phyloP scores from a whole-genome alignment of 37 sponge, comb jelly and placozoan genomes.

The Diacarnus erythraeanus region DNA sequence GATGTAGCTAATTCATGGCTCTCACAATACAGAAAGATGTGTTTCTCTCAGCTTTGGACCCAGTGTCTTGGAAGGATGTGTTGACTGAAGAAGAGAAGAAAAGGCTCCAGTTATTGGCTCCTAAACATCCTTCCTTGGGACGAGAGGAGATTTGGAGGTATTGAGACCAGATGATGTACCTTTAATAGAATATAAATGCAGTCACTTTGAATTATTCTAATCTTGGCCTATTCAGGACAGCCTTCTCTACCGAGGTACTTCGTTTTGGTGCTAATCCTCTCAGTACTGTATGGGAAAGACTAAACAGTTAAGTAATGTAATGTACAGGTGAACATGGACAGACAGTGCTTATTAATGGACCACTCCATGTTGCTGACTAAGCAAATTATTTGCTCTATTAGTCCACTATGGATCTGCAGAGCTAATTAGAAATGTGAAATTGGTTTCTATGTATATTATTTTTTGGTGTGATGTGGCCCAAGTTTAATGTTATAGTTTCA shows the following conservation, averaged over 20 bases:
- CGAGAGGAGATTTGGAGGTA: conserved; percentile 37
- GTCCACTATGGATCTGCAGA: no score
- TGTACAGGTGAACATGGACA: no score
- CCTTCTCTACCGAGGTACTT: conserved; percentile 50
- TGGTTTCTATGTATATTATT: no score
- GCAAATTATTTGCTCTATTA: no score
- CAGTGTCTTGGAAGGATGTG: conserved; percentile 62
- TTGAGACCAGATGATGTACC: not conserved
- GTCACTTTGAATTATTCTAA: not conserved
- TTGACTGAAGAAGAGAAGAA: conserved; percentile 68
- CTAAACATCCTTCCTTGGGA: conserved; percentile 9
- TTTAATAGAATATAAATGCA: not conserved
- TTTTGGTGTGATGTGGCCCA: no score
- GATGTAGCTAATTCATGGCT: not conserved
- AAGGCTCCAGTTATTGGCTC: conserved; percentile 37
- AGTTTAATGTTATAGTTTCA: not conserved
- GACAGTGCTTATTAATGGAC: no score
- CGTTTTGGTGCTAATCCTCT: conserved; percentile 71
- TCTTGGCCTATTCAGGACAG: conserved; percentile 1
- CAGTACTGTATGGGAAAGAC: conserved; percentile 28
- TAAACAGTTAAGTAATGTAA: conserved; percentile 45
- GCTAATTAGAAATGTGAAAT: no score
- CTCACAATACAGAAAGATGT: conserved; percentile 35
- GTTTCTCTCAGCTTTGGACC: conserved; percentile 60
- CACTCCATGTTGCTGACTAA: no score